A percentile compares a stretch with the other conserved stretches of the same genome.
phyloP scores from a whole-genome alignment of 2,797 vertebrate species.

The Anabacerthia variegaticeps region DNA sequence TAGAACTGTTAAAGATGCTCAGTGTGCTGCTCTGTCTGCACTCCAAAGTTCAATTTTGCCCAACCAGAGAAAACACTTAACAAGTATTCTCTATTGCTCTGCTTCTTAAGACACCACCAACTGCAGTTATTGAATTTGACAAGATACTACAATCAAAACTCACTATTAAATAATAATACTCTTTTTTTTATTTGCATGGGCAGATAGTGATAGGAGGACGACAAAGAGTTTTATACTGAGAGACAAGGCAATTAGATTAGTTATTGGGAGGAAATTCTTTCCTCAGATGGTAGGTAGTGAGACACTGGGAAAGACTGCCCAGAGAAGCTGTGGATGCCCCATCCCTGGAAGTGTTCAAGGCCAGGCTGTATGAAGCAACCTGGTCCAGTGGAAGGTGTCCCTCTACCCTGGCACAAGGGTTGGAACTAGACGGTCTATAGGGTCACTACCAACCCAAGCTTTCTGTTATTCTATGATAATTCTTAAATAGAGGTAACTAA shows the following conservation, averaged over 20 bases:
- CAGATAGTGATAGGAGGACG: neutral
- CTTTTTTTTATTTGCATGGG: neutral
- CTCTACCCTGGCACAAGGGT: neutral
- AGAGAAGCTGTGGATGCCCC: neutral
- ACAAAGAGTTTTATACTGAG: neutral
- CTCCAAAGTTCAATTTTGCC: neutral
- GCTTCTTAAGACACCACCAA: neutral
- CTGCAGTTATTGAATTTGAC: neutral
- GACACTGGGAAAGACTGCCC: neutral
- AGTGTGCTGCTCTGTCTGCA: neutral
- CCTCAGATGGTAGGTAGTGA: neutral
- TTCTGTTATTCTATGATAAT: neutral
- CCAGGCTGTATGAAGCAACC: neutral
- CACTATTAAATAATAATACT: neutral
- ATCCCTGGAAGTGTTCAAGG: neutral
- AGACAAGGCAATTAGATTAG: neutral
- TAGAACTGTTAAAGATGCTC: neutral
- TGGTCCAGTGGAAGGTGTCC: neutral
- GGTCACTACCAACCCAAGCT: neutral
- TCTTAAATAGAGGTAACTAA: neutral
- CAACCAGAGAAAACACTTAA: neutral
- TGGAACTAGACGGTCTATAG: neutral
- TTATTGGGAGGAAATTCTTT: neutral
- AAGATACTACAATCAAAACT: neutral
- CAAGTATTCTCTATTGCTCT: neutral